Percentiles rank a stretch among this genome's conserved stretches.
phyloP scores from a whole-genome alignment of 2,888 invertebrate species.

The Drosophila picticornis region DNA sequence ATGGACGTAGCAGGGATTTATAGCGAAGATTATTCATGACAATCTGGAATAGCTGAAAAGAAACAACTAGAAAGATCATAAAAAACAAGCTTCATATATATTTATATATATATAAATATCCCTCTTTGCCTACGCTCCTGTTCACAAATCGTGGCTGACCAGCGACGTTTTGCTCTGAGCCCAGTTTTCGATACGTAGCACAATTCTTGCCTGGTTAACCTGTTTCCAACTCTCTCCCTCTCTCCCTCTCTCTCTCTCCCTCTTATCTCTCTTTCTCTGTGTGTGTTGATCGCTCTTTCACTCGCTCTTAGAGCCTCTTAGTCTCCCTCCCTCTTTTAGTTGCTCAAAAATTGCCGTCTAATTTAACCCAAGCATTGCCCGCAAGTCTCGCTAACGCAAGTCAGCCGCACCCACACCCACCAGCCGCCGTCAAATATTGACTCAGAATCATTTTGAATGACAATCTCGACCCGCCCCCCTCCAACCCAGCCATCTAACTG shows the following conservation, averaged over 20 bases:
- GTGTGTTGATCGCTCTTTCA: not conserved
- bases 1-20: not conserved
- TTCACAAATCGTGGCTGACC: not conserved
- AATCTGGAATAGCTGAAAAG: not conserved
- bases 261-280: not conserved
- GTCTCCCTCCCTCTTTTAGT: not conserved
- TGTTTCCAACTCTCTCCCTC: slow-evolving; percentile 30
- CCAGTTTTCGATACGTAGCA: slow-evolving; percentile 43
- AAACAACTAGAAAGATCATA: not conserved
- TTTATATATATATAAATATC: not conserved
- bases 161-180: slow-evolving; percentile 12
- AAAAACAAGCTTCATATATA: not conserved
- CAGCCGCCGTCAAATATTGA: slow-evolving; percentile 46
- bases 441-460: slow-evolving; percentile 58
- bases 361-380: slow-evolving; percentile 32
- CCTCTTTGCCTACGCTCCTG: slow-evolving; percentile 11
- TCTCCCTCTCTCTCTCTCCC: not conserved
- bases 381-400: slow-evolving; percentile 10
- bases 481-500: not conserved
- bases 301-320: not conserved
- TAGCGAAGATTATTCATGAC: not conserved
- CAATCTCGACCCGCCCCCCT: slow-evolving; percentile 13
- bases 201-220: slow-evolving; percentile 56
- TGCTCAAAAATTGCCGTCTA: slow-evolving; percentile 26
- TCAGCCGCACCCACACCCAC: slow-evolving; percentile 26